Conservation (phyloP, 2,797 vertebrate species). For the Argyrosomus regius region DNA sequence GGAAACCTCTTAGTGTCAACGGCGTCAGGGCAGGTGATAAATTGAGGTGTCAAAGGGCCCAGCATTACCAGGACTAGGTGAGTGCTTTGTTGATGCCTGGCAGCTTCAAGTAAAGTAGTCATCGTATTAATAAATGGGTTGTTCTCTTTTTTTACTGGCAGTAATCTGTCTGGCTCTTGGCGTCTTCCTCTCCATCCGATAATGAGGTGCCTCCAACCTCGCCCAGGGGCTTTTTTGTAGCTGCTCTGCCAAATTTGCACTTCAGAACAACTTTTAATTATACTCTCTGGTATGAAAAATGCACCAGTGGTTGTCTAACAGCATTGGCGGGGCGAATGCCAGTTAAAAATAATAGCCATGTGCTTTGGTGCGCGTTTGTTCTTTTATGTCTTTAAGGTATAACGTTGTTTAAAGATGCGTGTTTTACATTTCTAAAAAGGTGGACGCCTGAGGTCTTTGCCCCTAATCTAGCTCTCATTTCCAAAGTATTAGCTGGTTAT, state of each 20-base stretch:
- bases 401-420: neutral
- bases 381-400: constrained; percentile 17
- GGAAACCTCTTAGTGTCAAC: constrained; percentile 34
- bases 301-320: constrained; percentile 53
- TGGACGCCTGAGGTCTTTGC: neutral
- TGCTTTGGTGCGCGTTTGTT: constrained; percentile 37
- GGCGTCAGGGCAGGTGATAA: constrained; percentile 8
- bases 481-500: constrained; percentile 32
- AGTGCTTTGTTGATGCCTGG: constrained; percentile 55
- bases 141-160: constrained; percentile 59
- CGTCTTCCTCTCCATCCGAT: constrained; percentile 61
- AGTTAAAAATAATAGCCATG: constrained; percentile 54
- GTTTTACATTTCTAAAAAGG: neutral
- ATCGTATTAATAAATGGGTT: constrained; percentile 68
- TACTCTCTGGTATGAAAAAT: constrained; percentile 68
- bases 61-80: constrained; percentile 33
- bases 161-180: constrained; percentile 75
- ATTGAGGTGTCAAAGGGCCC: constrained; percentile 52
- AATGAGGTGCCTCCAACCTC: constrained; percentile 78
- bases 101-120: constrained; percentile 61
- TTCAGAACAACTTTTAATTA: constrained; percentile 81
- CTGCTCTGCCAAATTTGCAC: constrained; percentile 74
- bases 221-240: constrained; percentile 62
- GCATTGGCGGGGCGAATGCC: constrained; percentile 37
- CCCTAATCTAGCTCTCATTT: neutral